Percentiles rank a stretch among this genome's conserved stretches.
These are phyloP conservation scores for Trichoplusia ni DNA, from an alignment of 1,140 invertebrate species.

Conservation along the genomic window DNA sequence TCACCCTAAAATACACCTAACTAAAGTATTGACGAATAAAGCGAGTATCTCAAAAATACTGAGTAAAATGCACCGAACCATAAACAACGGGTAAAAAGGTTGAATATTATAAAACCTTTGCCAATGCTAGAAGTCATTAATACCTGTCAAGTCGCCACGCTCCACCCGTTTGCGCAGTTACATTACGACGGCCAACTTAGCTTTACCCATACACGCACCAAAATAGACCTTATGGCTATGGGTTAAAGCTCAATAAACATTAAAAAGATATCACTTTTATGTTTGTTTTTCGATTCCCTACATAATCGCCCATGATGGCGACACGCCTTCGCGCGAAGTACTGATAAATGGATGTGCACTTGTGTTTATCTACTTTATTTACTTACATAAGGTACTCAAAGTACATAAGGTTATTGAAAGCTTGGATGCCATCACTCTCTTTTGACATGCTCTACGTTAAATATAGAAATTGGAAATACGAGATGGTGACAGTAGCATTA, in stretches of 20 bases:
- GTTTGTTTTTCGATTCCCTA: conserved; percentile 16
- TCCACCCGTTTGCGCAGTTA: conserved; percentile 60
- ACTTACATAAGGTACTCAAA: background rate
- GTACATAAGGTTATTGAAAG: background rate
- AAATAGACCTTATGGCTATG: conserved; percentile 5
- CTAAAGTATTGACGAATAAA: conserved; percentile 8
- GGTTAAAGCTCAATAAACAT: background rate
- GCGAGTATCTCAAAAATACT: background rate
- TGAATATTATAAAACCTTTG: conserved; percentile 10
- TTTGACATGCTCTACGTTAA: background rate
- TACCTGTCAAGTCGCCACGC: conserved; percentile 56
- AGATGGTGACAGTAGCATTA: no score
- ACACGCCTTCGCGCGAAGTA: conserved; percentile 18
- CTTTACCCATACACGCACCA: background rate
- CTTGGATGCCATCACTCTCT: no score
- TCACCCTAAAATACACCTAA: background rate
- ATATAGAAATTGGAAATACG: no score
- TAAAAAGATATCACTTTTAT: background rate
- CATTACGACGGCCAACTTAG: conserved; percentile 44
- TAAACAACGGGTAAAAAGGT: conserved; percentile 25
- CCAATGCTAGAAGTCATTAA: conserved; percentile 55
- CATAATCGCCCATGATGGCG: conserved; percentile 20
- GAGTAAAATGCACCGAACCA: conserved; percentile 1
- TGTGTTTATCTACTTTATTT: background rate
- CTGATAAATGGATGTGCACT: conserved; percentile 18